Percentiles rank a stretch among this genome's conserved stretches.
These are phyloP conservation scores for Ahaetulla prasina DNA, from an alignment of 2,113 vertebrate species.

Conservation along the genomic window DNA sequence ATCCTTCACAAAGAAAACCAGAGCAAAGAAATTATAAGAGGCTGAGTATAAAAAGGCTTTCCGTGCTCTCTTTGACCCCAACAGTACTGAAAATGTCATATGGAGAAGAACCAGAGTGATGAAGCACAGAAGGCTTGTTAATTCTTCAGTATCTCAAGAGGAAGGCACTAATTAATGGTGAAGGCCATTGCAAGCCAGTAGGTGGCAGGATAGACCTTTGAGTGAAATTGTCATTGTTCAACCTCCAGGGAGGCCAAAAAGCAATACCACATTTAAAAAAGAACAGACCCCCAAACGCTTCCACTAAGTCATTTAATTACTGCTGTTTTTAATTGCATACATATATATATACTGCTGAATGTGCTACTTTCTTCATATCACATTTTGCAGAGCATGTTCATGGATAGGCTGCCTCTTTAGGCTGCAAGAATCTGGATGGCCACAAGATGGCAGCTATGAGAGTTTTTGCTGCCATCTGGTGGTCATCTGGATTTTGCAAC, in stretches of 20 bases:
- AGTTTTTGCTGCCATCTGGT: background rate
- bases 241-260: slow-evolving; percentile 7
- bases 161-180: background rate
- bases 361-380: background rate
- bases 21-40: background rate
- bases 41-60: background rate
- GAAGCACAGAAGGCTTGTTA: background rate
- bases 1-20: background rate
- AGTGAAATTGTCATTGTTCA: slow-evolving; percentile 7
- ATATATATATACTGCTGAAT: background rate
- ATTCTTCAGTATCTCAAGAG: background rate
- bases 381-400: background rate
- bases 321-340: background rate
- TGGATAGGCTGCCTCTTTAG: background rate
- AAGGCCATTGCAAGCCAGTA: slow-evolving; percentile 32
- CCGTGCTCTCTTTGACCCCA: background rate
- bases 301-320: background rate
- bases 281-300: background rate
- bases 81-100: background rate
- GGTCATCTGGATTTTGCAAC: background rate
- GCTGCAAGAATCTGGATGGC: background rate
- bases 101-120: background rate
- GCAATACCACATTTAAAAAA: background rate
- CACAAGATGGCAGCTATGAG: background rate
- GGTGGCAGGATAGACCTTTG: slow-evolving; percentile 54